Conservation (phyloP, 2,888 invertebrate species). For the Drosophila pseudotalamancana region DNA sequence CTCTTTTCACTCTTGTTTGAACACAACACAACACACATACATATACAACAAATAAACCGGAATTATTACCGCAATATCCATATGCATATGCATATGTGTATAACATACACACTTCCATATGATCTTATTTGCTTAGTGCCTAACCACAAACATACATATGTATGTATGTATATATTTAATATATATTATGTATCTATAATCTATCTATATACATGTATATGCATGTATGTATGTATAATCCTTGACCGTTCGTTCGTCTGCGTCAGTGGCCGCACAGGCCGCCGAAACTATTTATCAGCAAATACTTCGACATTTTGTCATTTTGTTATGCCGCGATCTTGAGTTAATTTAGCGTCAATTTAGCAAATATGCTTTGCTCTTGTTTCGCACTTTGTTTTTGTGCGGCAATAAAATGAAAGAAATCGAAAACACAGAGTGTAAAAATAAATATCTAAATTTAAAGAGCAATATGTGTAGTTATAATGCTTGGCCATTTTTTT, state of each 20-base stretch:
- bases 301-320: conserved; percentile 55
- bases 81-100: too few species aligned
- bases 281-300: conserved; percentile 46
- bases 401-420: conserved; percentile 14
- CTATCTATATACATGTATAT: not conserved
- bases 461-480: conserved; percentile 23
- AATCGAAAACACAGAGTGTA: conserved; percentile 13
- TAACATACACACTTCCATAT: not conserved
- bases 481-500: conserved; percentile 9
- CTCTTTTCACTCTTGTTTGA: too few species aligned
- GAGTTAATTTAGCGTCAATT: conserved; percentile 68
- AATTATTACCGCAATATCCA: not conserved
- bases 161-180: not conserved
- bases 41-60: conserved; percentile 17
- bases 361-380: conserved; percentile 59
- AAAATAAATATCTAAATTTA: conserved; percentile 58
- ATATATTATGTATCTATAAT: not conserved
- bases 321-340: conserved; percentile 45
- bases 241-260: conserved; percentile 6
- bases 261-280: conserved; percentile 23
- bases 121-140: not conserved
- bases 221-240: conserved; percentile 19
- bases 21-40: too few species aligned
- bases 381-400: conserved; percentile 34
- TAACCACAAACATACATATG: not conserved